These are phyloP conservation scores for Teleiodes luculella DNA, from an alignment of 2,888 invertebrate species.

Conservation along the genomic window DNA sequence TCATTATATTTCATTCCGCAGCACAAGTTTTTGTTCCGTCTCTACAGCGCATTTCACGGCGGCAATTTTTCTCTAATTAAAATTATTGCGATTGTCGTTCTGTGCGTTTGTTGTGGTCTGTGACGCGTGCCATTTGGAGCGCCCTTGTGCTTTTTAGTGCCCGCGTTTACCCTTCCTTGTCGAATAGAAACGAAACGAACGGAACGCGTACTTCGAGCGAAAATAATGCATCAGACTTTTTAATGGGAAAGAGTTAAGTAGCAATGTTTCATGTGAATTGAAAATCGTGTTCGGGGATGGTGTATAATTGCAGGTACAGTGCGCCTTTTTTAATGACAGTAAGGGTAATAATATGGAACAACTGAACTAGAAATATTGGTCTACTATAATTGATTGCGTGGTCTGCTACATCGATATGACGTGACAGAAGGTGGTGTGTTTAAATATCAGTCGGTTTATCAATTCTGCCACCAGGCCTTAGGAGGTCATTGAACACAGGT, in stretches of 20 bases:
- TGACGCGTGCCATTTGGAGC: constrained; percentile 71
- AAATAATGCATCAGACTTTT: constrained; percentile 4
- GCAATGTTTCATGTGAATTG: background rate
- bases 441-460: no score
- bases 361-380: no score
- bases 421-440: no score
- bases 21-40: constrained; percentile 31
- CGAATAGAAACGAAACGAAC: background rate
- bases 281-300: no score
- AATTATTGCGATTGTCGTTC: constrained; percentile 75
- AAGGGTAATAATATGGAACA: no score
- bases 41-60: constrained; percentile 60
- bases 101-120: constrained; percentile 71
- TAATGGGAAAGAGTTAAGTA: background rate
- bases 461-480: no score
- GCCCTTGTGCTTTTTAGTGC: constrained; percentile 73
- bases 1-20: background rate
- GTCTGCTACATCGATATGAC: no score
- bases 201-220: constrained; percentile 18
- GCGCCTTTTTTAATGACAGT: no score
- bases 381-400: no score
- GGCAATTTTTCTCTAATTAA: constrained; percentile 78
- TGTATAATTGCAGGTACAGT: no score
- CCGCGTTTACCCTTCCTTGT: constrained; percentile 64
- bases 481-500: no score